These are phyloP conservation scores for Heliangelus exortis DNA, from an alignment of 2,797 vertebrate genomes.

Conservation along the genomic window DNA sequence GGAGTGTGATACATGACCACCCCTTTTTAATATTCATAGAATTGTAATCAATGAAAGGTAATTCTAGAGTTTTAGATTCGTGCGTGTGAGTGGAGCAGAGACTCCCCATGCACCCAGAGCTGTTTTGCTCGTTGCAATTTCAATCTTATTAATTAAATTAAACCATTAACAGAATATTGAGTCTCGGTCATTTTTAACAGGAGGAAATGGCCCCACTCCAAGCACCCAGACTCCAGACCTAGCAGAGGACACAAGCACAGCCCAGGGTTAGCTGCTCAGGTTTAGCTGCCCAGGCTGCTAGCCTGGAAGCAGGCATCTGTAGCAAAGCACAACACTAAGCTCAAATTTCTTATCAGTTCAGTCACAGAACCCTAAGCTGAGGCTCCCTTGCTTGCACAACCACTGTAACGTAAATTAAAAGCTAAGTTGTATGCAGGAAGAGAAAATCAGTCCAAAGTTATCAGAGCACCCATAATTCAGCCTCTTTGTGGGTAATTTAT, in stretches of 20 bases:
- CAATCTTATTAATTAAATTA: too few relatives aligned
- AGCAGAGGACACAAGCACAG: background rate
- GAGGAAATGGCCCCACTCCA: background rate
- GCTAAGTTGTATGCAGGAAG: conserved; percentile 30
- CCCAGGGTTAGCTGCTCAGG: background rate
- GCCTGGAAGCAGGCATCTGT: conserved; percentile 8
- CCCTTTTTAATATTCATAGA: too few relatives aligned
- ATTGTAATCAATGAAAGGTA: too few relatives aligned
- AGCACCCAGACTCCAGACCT: background rate
- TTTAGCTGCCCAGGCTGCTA: conserved; percentile 1
- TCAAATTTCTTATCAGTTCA: conserved; percentile 55
- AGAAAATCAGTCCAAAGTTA: conserved; percentile 50
- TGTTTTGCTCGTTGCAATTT: too few relatives aligned
- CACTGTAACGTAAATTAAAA: conserved; percentile 69
- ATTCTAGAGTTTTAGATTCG: too few relatives aligned
- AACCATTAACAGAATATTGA: too few relatives aligned
- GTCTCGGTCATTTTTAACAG: too few relatives aligned
- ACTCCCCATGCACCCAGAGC: too few relatives aligned
- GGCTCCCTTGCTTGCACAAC: conserved; percentile 38
- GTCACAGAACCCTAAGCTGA: conserved; percentile 33
- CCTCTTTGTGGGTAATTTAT: conserved; percentile 52
- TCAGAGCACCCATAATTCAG: conserved; percentile 55
- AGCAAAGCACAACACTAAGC: background rate
- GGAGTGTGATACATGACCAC: background rate
- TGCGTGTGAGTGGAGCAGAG: too few relatives aligned